phyloP scores from a whole-genome alignment of 2,888 invertebrate species.

The Theretra japonica region DNA sequence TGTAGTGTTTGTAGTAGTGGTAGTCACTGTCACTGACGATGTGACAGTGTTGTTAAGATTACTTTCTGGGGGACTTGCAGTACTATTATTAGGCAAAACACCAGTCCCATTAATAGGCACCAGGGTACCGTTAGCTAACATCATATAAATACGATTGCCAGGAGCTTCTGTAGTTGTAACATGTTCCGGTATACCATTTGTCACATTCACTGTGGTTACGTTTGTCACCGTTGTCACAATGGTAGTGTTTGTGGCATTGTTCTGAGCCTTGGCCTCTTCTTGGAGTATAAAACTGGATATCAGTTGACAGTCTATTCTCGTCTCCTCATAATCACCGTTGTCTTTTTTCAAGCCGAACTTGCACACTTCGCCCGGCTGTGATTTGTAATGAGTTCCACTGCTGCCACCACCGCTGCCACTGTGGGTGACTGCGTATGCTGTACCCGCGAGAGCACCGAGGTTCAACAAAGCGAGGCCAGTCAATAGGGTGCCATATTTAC shows the following conservation, averaged over 20 bases:
- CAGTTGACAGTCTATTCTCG: constrained; percentile 73
- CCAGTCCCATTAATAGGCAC: constrained; percentile 54
- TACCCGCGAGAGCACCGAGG: constrained; percentile 69
- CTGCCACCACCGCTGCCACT: constrained; percentile 31
- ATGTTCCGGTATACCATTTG: constrained; percentile 50
- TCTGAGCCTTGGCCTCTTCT: constrained; percentile 49
- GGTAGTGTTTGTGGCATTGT: constrained; percentile 54
- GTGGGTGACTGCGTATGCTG: constrained; percentile 55
- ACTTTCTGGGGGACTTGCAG: constrained; percentile 42
- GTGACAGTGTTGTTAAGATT: constrained; percentile 47
- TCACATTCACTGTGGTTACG: constrained; percentile 63
- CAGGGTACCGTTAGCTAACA: constrained; percentile 70
- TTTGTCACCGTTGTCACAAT: constrained; percentile 67
- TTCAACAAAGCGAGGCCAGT: constrained; percentile 74
- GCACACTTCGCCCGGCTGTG: constrained; percentile 70
- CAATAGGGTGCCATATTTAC: constrained; percentile 73
- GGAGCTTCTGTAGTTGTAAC: constrained; percentile 39
- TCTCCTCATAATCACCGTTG: constrained; percentile 76
- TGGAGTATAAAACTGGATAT: constrained; percentile 72
- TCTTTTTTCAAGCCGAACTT: constrained; percentile 73
- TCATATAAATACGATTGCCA: constrained; percentile 53
- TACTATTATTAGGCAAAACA: constrained; percentile 36
- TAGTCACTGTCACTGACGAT: constrained; percentile 60
- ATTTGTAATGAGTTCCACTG: constrained; percentile 50
- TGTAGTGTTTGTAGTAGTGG: constrained; percentile 68